Conservation (phyloP, 1,140 invertebrate species). For the Telenomus remus region DNA sequence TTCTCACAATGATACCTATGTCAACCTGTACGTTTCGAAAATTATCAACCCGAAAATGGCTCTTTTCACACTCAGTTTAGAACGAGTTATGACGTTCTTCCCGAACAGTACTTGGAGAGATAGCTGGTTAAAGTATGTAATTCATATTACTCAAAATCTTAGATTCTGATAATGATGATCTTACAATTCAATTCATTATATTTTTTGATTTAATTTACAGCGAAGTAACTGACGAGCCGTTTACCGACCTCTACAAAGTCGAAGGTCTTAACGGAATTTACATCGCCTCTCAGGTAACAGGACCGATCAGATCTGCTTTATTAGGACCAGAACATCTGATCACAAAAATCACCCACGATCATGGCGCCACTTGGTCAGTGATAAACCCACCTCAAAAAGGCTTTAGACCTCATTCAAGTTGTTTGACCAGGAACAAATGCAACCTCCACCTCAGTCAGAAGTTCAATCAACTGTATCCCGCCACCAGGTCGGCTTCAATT, state of each 20-base stretch:
- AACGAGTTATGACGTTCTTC: constrained; percentile 89
- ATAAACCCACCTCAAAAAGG: constrained; percentile 82
- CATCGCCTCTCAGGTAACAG: constrained; percentile 88
- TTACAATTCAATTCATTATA: too few species aligned
- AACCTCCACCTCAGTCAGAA: constrained; percentile 91
- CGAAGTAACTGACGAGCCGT: constrained; percentile 85
- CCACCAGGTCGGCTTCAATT: constrained; percentile 86
- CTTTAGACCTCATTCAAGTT: constrained; percentile 79
- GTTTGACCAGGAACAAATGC: constrained; percentile 79
- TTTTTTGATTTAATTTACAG: constrained; percentile 71
- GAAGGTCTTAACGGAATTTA: constrained; percentile 91
- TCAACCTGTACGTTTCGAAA: constrained; percentile 88
- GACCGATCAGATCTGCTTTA: constrained; percentile 72
- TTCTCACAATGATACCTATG: constrained; percentile 83
- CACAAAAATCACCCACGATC: constrained; percentile 91
- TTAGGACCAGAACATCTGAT: constrained; percentile 84
- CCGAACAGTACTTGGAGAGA: constrained; percentile 86
- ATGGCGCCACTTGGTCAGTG: constrained; percentile 87
- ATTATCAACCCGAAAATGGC: constrained; percentile 75
- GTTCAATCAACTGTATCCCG: constrained; percentile 88
- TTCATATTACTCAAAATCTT: too few species aligned
- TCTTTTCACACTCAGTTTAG: constrained; percentile 86
- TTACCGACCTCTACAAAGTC: constrained; percentile 93
- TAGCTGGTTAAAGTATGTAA: constrained; percentile 84
- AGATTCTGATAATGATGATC: too few species aligned